Percentiles rank a stretch among this genome's conserved stretches.
These are phyloP conservation scores for Latrodectus hesperus DNA, from an alignment of 2,888 invertebrate species.

Conservation along the genomic window DNA sequence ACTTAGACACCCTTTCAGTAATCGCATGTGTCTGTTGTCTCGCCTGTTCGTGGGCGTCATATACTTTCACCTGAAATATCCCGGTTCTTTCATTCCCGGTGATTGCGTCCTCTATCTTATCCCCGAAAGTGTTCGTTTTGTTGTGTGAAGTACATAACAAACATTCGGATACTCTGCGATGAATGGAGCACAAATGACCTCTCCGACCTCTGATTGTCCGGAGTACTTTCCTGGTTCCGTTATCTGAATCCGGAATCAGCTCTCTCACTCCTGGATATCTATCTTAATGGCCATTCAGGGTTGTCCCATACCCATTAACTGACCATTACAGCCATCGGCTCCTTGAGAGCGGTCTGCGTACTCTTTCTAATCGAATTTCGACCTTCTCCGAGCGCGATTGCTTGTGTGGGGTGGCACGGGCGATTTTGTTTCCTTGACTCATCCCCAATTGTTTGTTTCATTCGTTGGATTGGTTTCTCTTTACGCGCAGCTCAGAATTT, in stretches of 20 bases:
- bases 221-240: not conserved
- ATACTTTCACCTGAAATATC: too few species aligned
- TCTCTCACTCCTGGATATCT: conserved; percentile 6
- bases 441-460: too few species aligned
- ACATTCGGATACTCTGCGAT: too few species aligned
- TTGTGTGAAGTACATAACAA: not conserved
- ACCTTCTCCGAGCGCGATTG: not conserved
- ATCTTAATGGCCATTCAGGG: conserved; percentile 43
- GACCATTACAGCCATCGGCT: conserved; percentile 25
- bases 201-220: not conserved
- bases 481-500: too few species aligned
- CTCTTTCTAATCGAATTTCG: conserved; percentile 24
- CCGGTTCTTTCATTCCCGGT: too few species aligned
- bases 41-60: too few species aligned
- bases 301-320: conserved; percentile 29
- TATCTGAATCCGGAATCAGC: conserved; percentile 35
- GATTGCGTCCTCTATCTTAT: not conserved
- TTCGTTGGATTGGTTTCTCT: too few species aligned
- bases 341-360: not conserved
- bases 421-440: not conserved
- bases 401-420: not conserved
- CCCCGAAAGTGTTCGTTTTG: not conserved
- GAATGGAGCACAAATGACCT: not conserved
- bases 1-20: too few species aligned
- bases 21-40: too few species aligned